Percentiles rank a stretch among this genome's conserved stretches.
phyloP scores from a whole-genome alignment of 2,888 invertebrate species.

The Acleris laterana region DNA sequence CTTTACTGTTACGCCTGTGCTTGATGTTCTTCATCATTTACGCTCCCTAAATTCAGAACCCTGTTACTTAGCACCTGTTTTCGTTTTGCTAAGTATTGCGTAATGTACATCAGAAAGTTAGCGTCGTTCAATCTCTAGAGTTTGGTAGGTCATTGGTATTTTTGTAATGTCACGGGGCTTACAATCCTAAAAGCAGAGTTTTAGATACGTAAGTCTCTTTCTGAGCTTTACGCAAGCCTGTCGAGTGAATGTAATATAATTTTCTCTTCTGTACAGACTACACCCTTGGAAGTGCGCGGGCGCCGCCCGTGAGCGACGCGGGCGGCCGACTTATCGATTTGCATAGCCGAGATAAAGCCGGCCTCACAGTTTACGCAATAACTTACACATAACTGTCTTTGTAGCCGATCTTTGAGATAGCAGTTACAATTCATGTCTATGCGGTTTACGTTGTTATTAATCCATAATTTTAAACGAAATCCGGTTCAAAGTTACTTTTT shows the following conservation, averaged over 20 bases:
- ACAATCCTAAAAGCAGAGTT: background rate
- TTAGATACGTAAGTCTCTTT: no score
- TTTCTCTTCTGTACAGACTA: no score
- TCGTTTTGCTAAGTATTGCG: conserved; percentile 50
- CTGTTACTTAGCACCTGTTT: conserved; percentile 49
- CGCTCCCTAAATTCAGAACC: conserved; percentile 41
- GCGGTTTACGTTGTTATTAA: background rate
- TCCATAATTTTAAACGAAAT: no score
- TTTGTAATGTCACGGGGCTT: conserved; percentile 3
- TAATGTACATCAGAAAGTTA: conserved; percentile 62
- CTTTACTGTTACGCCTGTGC: conserved; percentile 22
- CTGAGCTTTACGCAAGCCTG: no score
- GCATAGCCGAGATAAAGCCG: conserved; percentile 54
- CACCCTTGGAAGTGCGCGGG: conserved; percentile 11
- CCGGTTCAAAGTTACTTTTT: no score
- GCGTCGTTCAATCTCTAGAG: conserved; percentile 42
- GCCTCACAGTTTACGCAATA: conserved; percentile 40
- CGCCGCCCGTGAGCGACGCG: conserved; percentile 47
- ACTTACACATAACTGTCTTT: conserved; percentile 25
- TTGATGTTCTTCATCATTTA: conserved; percentile 43
- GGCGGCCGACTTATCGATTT: conserved; percentile 55
- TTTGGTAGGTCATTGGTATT: conserved; percentile 2
- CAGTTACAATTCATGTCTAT: conserved; percentile 6
- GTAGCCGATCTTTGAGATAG: conserved; percentile 7
- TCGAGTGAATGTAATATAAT: no score